These are phyloP conservation scores for Teleogryllus oceanicus DNA, from an alignment of 2,888 invertebrate species.

Conservation along the genomic window DNA sequence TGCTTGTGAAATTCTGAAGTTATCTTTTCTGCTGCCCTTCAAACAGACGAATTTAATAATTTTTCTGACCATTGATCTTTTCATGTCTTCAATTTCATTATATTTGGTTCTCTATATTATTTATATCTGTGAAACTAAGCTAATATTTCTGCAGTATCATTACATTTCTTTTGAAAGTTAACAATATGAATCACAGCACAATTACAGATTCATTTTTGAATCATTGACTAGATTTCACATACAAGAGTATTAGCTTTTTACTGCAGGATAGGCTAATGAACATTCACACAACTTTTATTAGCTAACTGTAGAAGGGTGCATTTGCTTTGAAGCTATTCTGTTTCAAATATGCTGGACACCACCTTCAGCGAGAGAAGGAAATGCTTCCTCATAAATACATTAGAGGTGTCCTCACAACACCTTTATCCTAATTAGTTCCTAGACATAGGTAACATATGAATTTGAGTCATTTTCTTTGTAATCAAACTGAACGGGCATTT, in stretches of 20 bases:
- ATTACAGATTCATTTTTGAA: conserved; percentile 23
- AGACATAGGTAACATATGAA: too few species aligned
- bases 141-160: conserved; percentile 3
- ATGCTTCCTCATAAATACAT: too few species aligned
- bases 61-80: background rate
- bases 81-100: background rate
- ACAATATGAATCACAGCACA: conserved; percentile 24
- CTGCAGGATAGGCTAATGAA: background rate
- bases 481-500: too few species aligned
- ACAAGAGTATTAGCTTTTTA: background rate
- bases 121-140: background rate
- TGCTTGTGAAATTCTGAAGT: background rate
- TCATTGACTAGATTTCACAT: conserved; percentile 20
- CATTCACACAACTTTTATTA: background rate
- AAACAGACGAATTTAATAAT: background rate
- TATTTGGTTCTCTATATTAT: background rate
- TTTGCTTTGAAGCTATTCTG: too few species aligned
- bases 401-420: too few species aligned
- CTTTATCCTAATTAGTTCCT: too few species aligned
- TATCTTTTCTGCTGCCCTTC: background rate
- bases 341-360: too few species aligned
- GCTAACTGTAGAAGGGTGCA: background rate
- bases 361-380: too few species aligned
- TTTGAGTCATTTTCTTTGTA: too few species aligned
- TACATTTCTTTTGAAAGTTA: background rate